Evolutionary conservation across 2,797 vertebrate genomes (phyloP), one percentile per base, ranked within the genome.

Genomic region (Clamator glandarius): DNA sequence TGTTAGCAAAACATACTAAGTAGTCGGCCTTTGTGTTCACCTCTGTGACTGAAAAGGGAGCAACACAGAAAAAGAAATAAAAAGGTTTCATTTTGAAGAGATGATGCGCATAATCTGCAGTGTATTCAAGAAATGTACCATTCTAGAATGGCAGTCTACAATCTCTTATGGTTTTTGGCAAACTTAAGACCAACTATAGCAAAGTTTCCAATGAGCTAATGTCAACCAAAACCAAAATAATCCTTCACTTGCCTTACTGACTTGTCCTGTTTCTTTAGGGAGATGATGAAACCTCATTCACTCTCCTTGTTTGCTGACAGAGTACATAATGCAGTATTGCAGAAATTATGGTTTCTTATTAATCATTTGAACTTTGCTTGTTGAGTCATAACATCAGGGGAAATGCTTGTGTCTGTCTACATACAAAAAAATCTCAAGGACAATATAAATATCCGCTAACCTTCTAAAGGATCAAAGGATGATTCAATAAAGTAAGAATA

Each of bases 291-390:
- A 70, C 51, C 59, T 84, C 84, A 23, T 55, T 91, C 73, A 36
- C 31, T 57, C 36, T n/a, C 44, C 61, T 76, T 75, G 46, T 88
- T 81, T 79, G 87, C 90, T 90, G 86, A 88, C 63, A 78, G 44
- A 91, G 74, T 77, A 73, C 59, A 84, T 11, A 79, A 77, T n/a
- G 52, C 46, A 95, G 35, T 39, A 42, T 6, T 66, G 66, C 46
- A 90, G 66, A 89, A 91, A 92, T 90, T 57, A 94, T 14, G 13
- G 19, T 41, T 50, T 76, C 48, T 84, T 82, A 88, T 8, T 76
- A 80, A 91, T 90, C 63, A 79, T 67, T 92, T 92, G 74, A 96
- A 95, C 93, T 83, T 72, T 86, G 64, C 46, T 66, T 84, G 63
- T 70, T 94, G 59, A 95, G 90, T 59, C 77, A 87, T 39, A 82